Conservation (phyloP, 1,140 invertebrate genomes). For the Lucilia cuprina region DNA sequence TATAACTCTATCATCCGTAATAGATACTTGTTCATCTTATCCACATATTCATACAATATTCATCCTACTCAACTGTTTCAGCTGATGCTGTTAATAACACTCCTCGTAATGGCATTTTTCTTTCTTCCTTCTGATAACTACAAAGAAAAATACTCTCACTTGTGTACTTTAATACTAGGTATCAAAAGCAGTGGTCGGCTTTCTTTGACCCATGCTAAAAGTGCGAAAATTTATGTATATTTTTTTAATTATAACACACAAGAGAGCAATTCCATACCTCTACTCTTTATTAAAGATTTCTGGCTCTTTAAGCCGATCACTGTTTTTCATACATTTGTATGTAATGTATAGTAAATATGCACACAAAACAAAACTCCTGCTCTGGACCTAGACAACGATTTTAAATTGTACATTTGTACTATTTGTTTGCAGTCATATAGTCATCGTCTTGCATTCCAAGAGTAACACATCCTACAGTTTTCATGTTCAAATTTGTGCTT, state of each 20-base stretch:
- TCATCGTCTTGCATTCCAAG: not conserved
- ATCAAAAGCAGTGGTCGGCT: too few species aligned
- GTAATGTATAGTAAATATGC: too few species aligned
- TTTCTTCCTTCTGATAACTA: not conserved
- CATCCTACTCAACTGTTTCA: not conserved
- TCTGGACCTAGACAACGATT: too few species aligned
- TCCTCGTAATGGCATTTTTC: not conserved
- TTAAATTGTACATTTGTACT: not conserved
- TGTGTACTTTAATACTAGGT: too few species aligned
- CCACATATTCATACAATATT: not conserved
- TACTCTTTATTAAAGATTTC: too few species aligned
- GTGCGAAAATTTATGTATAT: too few species aligned
- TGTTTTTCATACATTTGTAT: too few species aligned
- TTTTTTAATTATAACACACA: too few species aligned
- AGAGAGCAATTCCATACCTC: too few species aligned
- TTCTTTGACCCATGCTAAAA: too few species aligned
- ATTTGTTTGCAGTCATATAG: not conserved
- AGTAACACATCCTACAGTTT: not conserved
- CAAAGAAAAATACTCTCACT: not conserved
- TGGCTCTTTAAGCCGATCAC: too few species aligned
- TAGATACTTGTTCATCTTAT: not conserved
- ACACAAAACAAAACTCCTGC: too few species aligned
- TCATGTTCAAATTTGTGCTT: not conserved
- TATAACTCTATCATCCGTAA: not conserved
- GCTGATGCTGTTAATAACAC: not conserved